Percentiles rank a stretch among this genome's conserved stretches.
phyloP scores from a whole-genome alignment of 2,797 vertebrate species.

The Australoheros facetus region DNA sequence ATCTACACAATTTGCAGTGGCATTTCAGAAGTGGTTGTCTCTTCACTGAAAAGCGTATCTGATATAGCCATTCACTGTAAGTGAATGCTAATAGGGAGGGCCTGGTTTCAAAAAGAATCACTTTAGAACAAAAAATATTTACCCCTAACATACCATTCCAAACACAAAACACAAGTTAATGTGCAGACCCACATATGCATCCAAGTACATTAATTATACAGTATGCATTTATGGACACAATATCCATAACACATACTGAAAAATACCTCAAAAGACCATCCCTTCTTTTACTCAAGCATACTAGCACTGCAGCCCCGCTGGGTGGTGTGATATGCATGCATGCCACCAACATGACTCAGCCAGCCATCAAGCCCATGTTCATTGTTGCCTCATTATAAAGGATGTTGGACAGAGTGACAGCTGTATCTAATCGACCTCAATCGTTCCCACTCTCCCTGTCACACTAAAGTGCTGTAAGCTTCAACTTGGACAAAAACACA shows the following conservation, averaged over 20 bases:
- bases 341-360: slow-evolving; percentile 62
- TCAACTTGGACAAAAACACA: slow-evolving; percentile 74
- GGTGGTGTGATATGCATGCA: slow-evolving; percentile 42
- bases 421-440: slow-evolving; percentile 82
- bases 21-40: slow-evolving; percentile 48
- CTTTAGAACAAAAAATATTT: slow-evolving; percentile 42
- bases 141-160: not conserved
- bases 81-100: slow-evolving; percentile 39
- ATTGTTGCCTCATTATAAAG: slow-evolving; percentile 69
- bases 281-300: slow-evolving; percentile 27
- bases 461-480: slow-evolving; percentile 78
- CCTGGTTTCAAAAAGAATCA: slow-evolving; percentile 35
- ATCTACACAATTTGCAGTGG: slow-evolving; percentile 20
- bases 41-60: slow-evolving; percentile 53
- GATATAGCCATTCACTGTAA: slow-evolving; percentile 56
- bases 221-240: slow-evolving; percentile 15
- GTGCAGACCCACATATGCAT: slow-evolving; percentile 10
- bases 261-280: slow-evolving; percentile 20
- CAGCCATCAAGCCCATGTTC: slow-evolving; percentile 59
- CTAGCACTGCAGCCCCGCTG: slow-evolving; percentile 17
- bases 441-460: slow-evolving; percentile 75
- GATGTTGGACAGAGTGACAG: slow-evolving; percentile 74
- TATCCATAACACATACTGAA: slow-evolving; percentile 1
- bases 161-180: slow-evolving; percentile 20
- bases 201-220: slow-evolving; percentile 9